phyloP scores from a whole-genome alignment of 92 coral and sea anemone genomes.

The Plumapathes pennacea region DNA sequence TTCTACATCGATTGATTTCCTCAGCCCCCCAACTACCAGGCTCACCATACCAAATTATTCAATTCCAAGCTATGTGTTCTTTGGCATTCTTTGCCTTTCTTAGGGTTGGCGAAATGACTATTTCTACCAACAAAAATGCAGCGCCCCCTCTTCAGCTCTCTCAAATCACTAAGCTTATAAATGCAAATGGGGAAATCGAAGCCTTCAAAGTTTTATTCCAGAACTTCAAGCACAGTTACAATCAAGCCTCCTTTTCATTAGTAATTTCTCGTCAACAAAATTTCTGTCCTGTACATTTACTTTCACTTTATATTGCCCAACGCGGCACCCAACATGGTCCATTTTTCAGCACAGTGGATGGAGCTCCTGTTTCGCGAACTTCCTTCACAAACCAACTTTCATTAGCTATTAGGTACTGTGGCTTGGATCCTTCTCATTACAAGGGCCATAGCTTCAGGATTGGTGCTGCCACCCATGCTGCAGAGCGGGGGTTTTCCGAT shows the following conservation, averaged over 20 bases:
- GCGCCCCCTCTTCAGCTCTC: neutral
- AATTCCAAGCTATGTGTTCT: conserved; percentile 15
- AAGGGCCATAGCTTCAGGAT: conserved; percentile 57
- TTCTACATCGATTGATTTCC: neutral
- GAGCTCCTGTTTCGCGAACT: conserved; percentile 5
- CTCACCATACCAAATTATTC: conserved; percentile 6
- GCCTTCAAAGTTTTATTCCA: neutral
- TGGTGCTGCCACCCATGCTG: conserved; percentile 58
- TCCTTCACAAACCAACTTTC: conserved; percentile 1
- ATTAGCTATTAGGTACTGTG: conserved; percentile 13
- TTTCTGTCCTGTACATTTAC: conserved; percentile 9
- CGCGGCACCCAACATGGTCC: conserved; percentile 8
- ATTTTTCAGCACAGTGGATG: neutral
- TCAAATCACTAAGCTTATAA: neutral
- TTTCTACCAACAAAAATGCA: neutral
- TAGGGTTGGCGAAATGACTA: conserved; percentile 23
- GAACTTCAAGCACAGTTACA: conserved; percentile 9
- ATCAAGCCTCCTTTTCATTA: conserved; percentile 22
- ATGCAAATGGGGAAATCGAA: neutral
- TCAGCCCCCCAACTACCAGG: neutral
- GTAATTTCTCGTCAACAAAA: conserved; percentile 6
- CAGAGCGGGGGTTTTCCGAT: conserved; percentile 41
- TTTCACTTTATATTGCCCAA: neutral
- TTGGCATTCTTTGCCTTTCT: conserved; percentile 8
- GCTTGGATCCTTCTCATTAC: conserved; percentile 12